phyloP scores from a whole-genome alignment of 2,888 invertebrate genomes.

The Tipula confusa region DNA sequence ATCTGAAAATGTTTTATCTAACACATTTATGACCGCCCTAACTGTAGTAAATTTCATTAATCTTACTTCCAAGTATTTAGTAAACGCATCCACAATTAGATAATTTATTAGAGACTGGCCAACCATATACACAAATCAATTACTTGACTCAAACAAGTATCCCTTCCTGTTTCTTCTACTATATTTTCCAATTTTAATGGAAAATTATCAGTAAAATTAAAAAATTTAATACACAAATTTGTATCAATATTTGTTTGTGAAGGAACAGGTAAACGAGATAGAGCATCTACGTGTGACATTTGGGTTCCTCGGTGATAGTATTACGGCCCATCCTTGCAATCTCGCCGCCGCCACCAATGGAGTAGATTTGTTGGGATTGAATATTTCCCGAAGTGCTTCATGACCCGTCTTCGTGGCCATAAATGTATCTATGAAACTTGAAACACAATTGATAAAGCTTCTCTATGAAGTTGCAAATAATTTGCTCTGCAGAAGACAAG shows the following conservation, averaged over 20 bases:
- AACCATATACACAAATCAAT: background rate
- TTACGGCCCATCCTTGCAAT: background rate
- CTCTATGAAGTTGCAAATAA: too few relatives aligned
- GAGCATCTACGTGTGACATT: slow-evolving; percentile 34
- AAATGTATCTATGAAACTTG: slow-evolving; percentile 33
- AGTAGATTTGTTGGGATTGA: too few relatives aligned
- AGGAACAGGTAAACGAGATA: slow-evolving; percentile 33
- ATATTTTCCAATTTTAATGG: background rate
- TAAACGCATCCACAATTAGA: too few relatives aligned
- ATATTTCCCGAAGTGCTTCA: too few relatives aligned
- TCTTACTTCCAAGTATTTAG: too few relatives aligned
- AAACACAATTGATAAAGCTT: slow-evolving; percentile 32
- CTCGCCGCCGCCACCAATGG: background rate
- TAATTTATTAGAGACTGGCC: too few relatives aligned
- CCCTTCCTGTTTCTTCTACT: background rate
- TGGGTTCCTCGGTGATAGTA: slow-evolving; percentile 32
- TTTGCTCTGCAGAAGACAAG: slow-evolving; percentile 31
- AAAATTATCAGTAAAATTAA: background rate
- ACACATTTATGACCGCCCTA: background rate
- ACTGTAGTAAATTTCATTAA: too few relatives aligned
- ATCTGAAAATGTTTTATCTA: background rate
- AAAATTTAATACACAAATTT: background rate
- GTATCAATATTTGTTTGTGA: slow-evolving; percentile 33
- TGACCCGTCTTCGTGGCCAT: slow-evolving; percentile 33
- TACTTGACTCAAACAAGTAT: background rate